phyloP scores from a whole-genome alignment of 2,797 vertebrate species.

The Lutjanus argentimaculatus region DNA sequence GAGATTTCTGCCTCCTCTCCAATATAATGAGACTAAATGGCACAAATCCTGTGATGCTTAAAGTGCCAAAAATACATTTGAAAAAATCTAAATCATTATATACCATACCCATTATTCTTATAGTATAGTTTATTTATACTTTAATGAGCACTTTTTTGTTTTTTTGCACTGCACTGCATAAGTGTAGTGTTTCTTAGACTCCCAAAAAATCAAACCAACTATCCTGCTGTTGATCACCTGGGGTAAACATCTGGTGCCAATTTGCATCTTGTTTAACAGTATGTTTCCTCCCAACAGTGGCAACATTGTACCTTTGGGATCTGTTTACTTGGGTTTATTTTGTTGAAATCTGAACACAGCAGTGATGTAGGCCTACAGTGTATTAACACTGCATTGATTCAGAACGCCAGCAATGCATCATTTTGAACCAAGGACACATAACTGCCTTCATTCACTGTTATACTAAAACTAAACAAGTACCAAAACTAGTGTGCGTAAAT shows the following conservation, averaged over 20 bases:
- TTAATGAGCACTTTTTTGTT: background rate
- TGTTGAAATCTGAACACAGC: background rate
- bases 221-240: background rate
- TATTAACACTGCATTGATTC: background rate
- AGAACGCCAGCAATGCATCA: background rate
- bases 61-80: too few species aligned
- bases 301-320: background rate
- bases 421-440: background rate
- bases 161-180: background rate
- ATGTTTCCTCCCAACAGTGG: background rate
- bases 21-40: too few species aligned
- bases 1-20: too few species aligned
- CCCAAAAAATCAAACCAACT: constrained; percentile 10
- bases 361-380: background rate
- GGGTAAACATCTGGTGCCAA: background rate
- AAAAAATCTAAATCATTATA: too few species aligned
- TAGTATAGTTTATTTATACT: too few species aligned
- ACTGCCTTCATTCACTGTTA: background rate
- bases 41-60: too few species aligned
- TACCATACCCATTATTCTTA: background rate
- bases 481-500: background rate
- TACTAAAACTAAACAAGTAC: background rate
- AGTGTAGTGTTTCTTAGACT: background rate
- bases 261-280: constrained; percentile 19
- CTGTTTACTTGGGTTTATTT: background rate